These are phyloP conservation scores for Thyatira batis DNA, from an alignment of 2,888 invertebrate species.

Conservation along the genomic window DNA sequence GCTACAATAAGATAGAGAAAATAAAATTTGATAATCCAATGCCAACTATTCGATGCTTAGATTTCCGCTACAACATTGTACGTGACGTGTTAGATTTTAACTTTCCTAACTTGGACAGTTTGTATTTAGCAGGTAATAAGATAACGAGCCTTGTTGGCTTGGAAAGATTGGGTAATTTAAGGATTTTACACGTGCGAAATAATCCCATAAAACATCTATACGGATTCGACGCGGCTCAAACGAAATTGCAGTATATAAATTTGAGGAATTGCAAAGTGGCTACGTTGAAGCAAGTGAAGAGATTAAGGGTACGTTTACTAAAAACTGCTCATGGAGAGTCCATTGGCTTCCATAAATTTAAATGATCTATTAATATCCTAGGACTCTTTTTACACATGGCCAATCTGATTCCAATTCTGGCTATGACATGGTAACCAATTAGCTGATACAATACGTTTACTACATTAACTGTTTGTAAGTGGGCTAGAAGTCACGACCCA, in stretches of 20 bases:
- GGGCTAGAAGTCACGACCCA: no score
- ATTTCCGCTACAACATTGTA: conserved; percentile 78
- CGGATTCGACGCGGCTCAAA: conserved; percentile 70
- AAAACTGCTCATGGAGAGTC: neutral
- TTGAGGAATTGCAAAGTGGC: conserved; percentile 79
- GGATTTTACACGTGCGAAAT: conserved; percentile 87
- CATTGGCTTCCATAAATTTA: neutral
- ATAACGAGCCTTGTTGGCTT: conserved; percentile 84
- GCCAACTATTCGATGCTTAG: conserved; percentile 75
- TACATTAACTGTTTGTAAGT: no score
- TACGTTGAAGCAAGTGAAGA: conserved; percentile 78
- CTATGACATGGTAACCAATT: no score
- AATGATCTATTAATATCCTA: no score
- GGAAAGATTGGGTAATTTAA: conserved; percentile 82
- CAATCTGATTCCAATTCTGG: no score
- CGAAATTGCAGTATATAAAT: conserved; percentile 80
- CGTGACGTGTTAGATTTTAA: conserved; percentile 67
- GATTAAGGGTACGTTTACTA: conserved; percentile 64
- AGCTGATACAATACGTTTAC: no score
- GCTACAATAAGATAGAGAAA: conserved; percentile 66
- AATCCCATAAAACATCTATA: conserved; percentile 83
- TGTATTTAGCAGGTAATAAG: conserved; percentile 90
- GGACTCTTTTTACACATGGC: neutral
- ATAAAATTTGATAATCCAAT: conserved; percentile 53
- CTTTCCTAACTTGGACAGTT: conserved; percentile 83